phyloP scores from a whole-genome alignment of 2,113 vertebrate species.

The Macrotus californicus region DNA sequence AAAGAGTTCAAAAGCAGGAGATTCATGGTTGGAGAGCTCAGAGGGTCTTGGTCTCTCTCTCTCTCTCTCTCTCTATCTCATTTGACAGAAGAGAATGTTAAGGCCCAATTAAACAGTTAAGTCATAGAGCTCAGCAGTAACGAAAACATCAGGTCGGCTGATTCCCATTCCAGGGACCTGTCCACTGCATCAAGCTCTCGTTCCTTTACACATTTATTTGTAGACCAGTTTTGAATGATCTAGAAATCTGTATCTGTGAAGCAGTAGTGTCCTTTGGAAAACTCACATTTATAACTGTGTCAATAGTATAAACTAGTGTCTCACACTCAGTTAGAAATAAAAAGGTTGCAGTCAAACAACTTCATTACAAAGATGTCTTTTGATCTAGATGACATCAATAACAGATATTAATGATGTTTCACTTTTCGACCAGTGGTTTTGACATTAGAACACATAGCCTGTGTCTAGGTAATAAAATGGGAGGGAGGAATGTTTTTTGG shows the following conservation, averaged over 20 bases:
- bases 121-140: neutral
- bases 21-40: neutral
- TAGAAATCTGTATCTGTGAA: conserved; percentile 65
- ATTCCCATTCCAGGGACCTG: neutral
- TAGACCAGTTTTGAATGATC: neutral
- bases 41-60: neutral
- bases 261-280: conserved; percentile 67
- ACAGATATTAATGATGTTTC: conserved; percentile 33
- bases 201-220: neutral
- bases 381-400: conserved; percentile 24
- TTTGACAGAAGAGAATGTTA: neutral
- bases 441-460: neutral
- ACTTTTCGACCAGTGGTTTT: conserved; percentile 23
- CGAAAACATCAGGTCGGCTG: neutral
- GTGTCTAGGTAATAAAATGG: conserved; percentile 66
- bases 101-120: neutral
- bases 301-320: conserved; percentile 40
- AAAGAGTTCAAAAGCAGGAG: neutral
- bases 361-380: neutral
- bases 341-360: conserved; percentile 30
- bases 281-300: conserved; percentile 52
- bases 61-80: neutral
- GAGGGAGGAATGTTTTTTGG: conserved; percentile 29
- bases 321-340: conserved; percentile 31
- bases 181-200: neutral